Base-by-base conservation (phyloP, 30 jellyfish, hydroid and myxozoan species). In the Aurelia aurita complex sp. Pacific region DNA sequence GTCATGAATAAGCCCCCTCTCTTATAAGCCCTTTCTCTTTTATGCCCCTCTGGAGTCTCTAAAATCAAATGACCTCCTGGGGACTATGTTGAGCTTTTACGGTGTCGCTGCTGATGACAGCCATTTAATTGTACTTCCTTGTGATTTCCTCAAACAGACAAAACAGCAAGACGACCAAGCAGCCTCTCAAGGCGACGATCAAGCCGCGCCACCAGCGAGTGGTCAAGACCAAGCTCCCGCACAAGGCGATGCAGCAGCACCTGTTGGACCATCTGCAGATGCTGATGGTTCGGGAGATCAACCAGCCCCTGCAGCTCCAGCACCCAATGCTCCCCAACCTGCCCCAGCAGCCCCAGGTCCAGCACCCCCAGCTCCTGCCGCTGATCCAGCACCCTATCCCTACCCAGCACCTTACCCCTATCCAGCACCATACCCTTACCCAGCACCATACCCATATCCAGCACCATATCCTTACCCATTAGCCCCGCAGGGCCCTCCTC, bases 261-360 rank as follows among this genome's bases (percentile, higher is more conserved):
- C 85, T n/a, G n/a, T n/a, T n/a, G n/a, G n/a, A 69, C 74, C 85
- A 52, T 62, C 59, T 36, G 65, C 35, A 54, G 74, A 19, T 14
- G 74, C 34, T 1, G 85, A 75, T 52, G 66, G 74, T 5, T 75
- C 85, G n/a, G 85, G 85, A 18, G 85, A 66, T 12, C 81, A 38
- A 32, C 65, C 82, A 15, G 80, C 78, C 50, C 79, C 88, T 3
- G 69, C 88, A 1, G 81, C 77, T 2, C 89, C 83, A 64, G 81
- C 84, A 68, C 83, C 76, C 4, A 60, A 62, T 2, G 77, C 76
- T 1, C 77, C 43, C 76, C 90, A 67, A 77, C 83, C 83, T 18
- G 62, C 77, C 35, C 75, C 72, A 13, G 83, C 68, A 50, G 77
- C 83, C 13, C 65, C 83, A 64, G 83, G 70, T 32, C 63, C 61